A percentile compares a stretch with the other conserved stretches of the same genome.
Conservation (phyloP, 2,888 invertebrate genomes). For the Ernsta delagoae region DNA sequence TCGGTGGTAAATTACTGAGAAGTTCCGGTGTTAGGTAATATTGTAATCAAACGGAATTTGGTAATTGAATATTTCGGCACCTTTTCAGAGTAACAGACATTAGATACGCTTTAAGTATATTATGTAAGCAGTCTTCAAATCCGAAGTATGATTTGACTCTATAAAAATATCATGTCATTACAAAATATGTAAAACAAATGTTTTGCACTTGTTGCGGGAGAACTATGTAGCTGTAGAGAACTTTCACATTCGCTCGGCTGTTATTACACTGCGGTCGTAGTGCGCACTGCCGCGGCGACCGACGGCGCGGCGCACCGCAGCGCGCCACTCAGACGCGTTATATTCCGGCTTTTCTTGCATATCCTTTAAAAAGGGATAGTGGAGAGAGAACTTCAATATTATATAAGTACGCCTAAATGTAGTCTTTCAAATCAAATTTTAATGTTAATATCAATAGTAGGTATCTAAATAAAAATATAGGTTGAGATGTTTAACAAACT, state of each 20-base stretch:
- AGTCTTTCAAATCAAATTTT: too few relatives aligned
- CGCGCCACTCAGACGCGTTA: conserved; percentile 60
- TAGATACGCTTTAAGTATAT: not conserved
- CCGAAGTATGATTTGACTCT: not conserved
- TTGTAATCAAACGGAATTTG: conserved; percentile 46
- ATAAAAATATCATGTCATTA: conserved; percentile 3
- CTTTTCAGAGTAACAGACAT: conserved; percentile 7
- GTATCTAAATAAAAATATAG: too few relatives aligned
- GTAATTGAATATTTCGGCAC: not conserved
- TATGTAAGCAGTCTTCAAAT: not conserved
- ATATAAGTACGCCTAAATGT: too few relatives aligned
- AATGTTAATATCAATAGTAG: too few relatives aligned
- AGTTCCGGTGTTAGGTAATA: conserved; percentile 55
- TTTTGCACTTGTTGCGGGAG: conserved; percentile 70
- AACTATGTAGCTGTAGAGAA: conserved; percentile 63
- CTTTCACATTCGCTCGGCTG: conserved; percentile 83
- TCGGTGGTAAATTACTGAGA: conserved; percentile 41
- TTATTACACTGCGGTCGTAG: conserved; percentile 7
- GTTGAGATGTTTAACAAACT: too few relatives aligned
- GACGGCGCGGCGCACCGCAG: conserved; percentile 43
- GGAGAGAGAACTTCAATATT: too few relatives aligned
- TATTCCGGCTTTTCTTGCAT: conserved; percentile 30
- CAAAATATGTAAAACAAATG: conserved; percentile 55
- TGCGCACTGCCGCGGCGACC: conserved; percentile 50
- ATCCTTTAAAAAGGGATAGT: too few relatives aligned